Evolutionary conservation across 1,140 invertebrate species (phyloP), one percentile per base, ranked within the genome.

Genomic region (Lasioglossum albipes): DNA sequence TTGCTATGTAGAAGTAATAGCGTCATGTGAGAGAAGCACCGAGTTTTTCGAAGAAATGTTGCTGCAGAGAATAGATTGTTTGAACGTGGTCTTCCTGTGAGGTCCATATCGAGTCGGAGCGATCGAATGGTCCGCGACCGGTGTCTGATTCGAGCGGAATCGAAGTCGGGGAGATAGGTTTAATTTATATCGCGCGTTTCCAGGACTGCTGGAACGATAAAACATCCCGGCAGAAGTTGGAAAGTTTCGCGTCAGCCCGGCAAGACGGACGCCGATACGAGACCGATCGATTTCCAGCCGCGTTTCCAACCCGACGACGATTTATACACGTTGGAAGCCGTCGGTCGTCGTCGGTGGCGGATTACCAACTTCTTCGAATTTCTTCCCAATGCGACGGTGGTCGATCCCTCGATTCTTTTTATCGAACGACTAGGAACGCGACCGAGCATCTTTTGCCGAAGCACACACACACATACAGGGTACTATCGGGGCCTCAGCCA

Each of bases 401-500:
- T 62, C 31, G 27, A 31, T 65, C 27, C 36, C 7, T 2, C 41
- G 18, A 57, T 61, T 16, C 10, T 61, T 62, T 61, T 52, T 71
- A 31, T 70, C 18, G 64, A 41, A 20, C 1, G 16, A 20, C 16
- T 52, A 27, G 36, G 3, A 61, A 72, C 42, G 57, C 31, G 12
- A 42, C 54, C 73, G 31, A 42, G 31, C 9, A 22, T 7, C 49
- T 36, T 36, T 36, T 36, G 36, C 36, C 36, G 36, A 36, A 36
- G 36, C 36, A 36, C 36, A 36, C 36, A 36, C 31, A n/a, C 45
- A 12, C 45, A 1, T 2, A 49, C 10, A 49, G 45, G 31, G 45
- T n/a, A 69, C 70, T 88, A 87, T 88, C 87, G 81, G 72, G 70
- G 77, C 73, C 45, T 49, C 45, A 61, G 67, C 80, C 79, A 90